phyloP scores from a whole-genome alignment of 2,888 invertebrate genomes.

The Rhamphomyia laevipes region DNA sequence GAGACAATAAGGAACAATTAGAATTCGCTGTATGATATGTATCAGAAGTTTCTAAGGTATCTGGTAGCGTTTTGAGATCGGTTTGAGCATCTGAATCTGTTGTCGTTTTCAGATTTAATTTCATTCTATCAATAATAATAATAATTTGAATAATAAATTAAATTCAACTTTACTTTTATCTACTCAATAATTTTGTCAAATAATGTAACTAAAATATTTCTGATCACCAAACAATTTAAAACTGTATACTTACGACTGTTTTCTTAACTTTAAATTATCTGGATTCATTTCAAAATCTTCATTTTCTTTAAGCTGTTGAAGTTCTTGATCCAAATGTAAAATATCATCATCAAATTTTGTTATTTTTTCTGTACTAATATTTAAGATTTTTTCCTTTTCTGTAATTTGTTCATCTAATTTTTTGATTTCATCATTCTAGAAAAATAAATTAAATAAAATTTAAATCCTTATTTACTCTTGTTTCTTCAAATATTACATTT shows the following conservation, averaged over 20 bases:
- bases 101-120: conserved; percentile 49
- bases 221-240: too few species aligned
- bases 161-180: too few species aligned
- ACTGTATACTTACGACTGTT: conserved; percentile 37
- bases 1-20: conserved; percentile 39
- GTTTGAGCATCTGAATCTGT: conserved; percentile 38
- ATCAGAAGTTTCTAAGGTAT: conserved; percentile 43
- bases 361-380: conserved; percentile 52
- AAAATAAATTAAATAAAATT: conserved; percentile 10
- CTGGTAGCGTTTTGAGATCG: conserved; percentile 26
- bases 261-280: conserved; percentile 40
- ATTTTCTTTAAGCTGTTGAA: conserved; percentile 41
- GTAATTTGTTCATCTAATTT: conserved; percentile 56
- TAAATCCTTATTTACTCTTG: neutral
- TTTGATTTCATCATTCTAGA: conserved; percentile 59
- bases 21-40: conserved; percentile 66
- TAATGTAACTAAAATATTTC: too few species aligned
- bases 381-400: conserved; percentile 40
- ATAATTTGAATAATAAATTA: neutral
- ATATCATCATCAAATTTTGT: conserved; percentile 59
- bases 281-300: conserved; percentile 40
- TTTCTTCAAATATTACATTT: conserved; percentile 44
- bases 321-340: conserved; percentile 49
- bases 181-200: too few species aligned
- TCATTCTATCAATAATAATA: conserved; percentile 43